Conservation (phyloP, 2,888 invertebrate genomes). For the Baccha elongata region DNA sequence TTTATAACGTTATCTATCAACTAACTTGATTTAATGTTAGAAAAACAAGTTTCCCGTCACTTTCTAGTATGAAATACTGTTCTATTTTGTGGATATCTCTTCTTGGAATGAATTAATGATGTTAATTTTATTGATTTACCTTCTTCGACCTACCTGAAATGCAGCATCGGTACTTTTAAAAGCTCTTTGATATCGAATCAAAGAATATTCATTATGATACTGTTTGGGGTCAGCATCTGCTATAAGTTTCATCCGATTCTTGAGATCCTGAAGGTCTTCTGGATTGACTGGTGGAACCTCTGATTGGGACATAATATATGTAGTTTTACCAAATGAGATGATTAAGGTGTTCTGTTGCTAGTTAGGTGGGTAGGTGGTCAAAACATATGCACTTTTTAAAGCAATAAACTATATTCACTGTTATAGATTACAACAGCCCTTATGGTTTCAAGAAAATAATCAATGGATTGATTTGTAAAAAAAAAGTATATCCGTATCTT, state of each 20-base stretch:
- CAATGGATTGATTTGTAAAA: slow-evolving; percentile 47
- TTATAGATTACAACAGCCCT: slow-evolving; percentile 9
- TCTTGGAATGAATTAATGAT: not conserved
- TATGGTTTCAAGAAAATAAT: slow-evolving; percentile 21
- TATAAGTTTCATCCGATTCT: slow-evolving; percentile 88
- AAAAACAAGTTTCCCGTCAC: not conserved
- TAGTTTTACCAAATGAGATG: slow-evolving; percentile 13
- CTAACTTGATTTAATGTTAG: too few relatives aligned
- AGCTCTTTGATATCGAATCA: slow-evolving; percentile 88
- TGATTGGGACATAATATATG: slow-evolving; percentile 79
- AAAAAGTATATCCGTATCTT: slow-evolving; percentile 12
- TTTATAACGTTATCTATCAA: too few relatives aligned
- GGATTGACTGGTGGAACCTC: slow-evolving; percentile 84
- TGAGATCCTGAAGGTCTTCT: slow-evolving; percentile 86
- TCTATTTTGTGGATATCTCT: slow-evolving; percentile 14
- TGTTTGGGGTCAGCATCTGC: slow-evolving; percentile 88
- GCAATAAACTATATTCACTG: slow-evolving; percentile 7
- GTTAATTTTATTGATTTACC: slow-evolving; percentile 68
- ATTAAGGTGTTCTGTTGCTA: slow-evolving; percentile 8
- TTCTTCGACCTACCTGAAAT: slow-evolving; percentile 88
- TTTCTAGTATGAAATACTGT: too few relatives aligned
- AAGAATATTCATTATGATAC: slow-evolving; percentile 89
- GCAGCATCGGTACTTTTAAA: slow-evolving; percentile 89
- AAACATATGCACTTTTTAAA: slow-evolving; percentile 46
- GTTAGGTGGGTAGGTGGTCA: slow-evolving; percentile 1